Base-by-base conservation (phyloP, 2,888 invertebrate species). In the Phengaris alcon region DNA sequence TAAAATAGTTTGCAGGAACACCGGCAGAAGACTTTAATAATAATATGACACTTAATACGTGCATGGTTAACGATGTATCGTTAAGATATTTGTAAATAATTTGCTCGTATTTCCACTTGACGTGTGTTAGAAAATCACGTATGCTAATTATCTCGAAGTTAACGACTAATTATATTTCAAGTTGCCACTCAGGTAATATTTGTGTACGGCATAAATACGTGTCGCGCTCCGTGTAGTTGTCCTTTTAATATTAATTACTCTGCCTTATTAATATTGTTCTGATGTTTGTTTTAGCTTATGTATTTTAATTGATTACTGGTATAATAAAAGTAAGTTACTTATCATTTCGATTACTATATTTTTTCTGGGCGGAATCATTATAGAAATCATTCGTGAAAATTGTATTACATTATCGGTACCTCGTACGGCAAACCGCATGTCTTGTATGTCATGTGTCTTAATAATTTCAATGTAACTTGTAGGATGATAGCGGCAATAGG, bases 101-200 rank as follows among this genome's bases (percentile, higher is more conserved):
- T 69, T 69, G 69, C 69, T 13, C n/a, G 48, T 69, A 46, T 69
- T 69, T 69, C 48, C n/a, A 48, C 48, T n/a, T 69, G 69, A 48
- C 48, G 69, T 68, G 12, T 13, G 15, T 64, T 69, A 10, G 44
- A n/a, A 68, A 44, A 68, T 44, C 13, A 12, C 68, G 48, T 48
- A 3, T 48, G 69, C 48, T 69, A 69, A 69, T 69, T 69, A 69
- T 69, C 69, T 69, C 69, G 5, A 48, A 46, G 48, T 48, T 69
- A 69, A 69, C 69, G 69, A 69, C 69, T 69, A 69, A 69, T 69
- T 69, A 69, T 69, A 69, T 69, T 69, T 69, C 69, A 69, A 69
- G 69, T 69, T 69, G 69, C 69, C 69, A 69, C 46, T 69, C 48
- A 59, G 69, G 69, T 69, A 69, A 48, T 69, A 69, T 69, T 69